Base-by-base conservation (phyloP, 1,140 invertebrate species). In the Lasaia peninsularis region DNA sequence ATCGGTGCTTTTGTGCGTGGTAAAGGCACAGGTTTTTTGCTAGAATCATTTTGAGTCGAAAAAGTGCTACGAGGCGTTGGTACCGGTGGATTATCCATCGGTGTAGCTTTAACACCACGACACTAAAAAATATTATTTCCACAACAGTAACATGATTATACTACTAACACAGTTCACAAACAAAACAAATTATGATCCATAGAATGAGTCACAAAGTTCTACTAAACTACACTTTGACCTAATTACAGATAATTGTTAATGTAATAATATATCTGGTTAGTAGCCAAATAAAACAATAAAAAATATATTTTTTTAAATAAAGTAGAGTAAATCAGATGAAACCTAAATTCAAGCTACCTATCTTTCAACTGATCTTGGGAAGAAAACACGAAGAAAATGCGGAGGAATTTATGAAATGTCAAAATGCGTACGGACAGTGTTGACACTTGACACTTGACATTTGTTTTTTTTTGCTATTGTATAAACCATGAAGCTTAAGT, bases 1-100 rank as follows among this genome's bases (percentile, higher is more conserved):
- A 49, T 40, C 6, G 75, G 68, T 28, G 77, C 44, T 63, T 80
- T 84, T 10, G 78, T 80, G 35, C 85, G 74, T 28, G 85, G 83
- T 18, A 84, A 65, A 2, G 83, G 83, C 1, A 85, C 67, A 2
- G 83, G 85, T 14, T 58, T 65, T 50, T 74, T 73, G 8, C 67
- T 11, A 31, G 62, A 53, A 31, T 84, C 80, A 40, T 68, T 70
- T 53, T 71, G 69, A 7, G 72, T 21, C 16, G 67, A 50, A 56
- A 75, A 67, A 10, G 70, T 70, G 50, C 63, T 79, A 51, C 80
- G 67, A 18, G 81, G 80, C 64, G 80, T 86, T 7, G 81, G 80
- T 20, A 85, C 71, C 32, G 85, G 82, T 20, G 81, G 81, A 35
- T 78, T 71, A 80, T 83, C 81, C 85, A 86, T 88, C 58, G 54